phyloP scores from a whole-genome alignment of 2,113 vertebrate genomes.

The Neodon shergylaensis region DNA sequence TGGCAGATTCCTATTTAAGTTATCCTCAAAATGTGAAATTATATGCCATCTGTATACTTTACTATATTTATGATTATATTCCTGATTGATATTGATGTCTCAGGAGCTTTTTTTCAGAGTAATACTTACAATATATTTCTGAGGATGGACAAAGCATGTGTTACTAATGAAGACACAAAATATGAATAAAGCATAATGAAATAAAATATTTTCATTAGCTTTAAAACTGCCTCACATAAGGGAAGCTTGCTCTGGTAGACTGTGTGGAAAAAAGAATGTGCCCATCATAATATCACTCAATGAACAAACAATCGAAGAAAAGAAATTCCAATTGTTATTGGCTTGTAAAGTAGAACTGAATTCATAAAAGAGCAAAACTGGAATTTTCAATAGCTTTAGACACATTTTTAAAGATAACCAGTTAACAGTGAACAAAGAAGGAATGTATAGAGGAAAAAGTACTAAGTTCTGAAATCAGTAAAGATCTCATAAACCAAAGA shows the following conservation, averaged over 20 bases:
- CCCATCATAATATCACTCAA: constrained; percentile 13
- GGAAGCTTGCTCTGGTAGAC: background rate
- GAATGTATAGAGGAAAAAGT: constrained; percentile 7
- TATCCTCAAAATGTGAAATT: background rate
- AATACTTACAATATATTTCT: background rate
- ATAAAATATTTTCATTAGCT: background rate
- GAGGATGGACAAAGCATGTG: background rate
- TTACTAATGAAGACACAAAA: background rate
- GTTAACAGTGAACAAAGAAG: constrained; percentile 51
- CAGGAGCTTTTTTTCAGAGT: background rate
- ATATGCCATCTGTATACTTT: background rate
- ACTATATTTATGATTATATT: background rate
- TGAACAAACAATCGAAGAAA: background rate
- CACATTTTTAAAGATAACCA: constrained; percentile 66
- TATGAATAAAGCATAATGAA: background rate
- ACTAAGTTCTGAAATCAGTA: constrained; percentile 60
- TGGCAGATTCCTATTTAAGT: background rate
- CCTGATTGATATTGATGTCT: background rate
- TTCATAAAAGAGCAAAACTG: constrained; percentile 8
- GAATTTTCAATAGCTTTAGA: constrained; percentile 55
- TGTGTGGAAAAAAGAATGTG: constrained; percentile 4
- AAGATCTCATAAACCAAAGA: constrained; percentile 76
- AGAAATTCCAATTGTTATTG: constrained; percentile 1
- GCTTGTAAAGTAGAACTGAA: constrained; percentile 53
- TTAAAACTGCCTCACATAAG: background rate